Base-by-base conservation (phyloP, 2,113 vertebrate genomes). In the Pachyramphus minor region DNA sequence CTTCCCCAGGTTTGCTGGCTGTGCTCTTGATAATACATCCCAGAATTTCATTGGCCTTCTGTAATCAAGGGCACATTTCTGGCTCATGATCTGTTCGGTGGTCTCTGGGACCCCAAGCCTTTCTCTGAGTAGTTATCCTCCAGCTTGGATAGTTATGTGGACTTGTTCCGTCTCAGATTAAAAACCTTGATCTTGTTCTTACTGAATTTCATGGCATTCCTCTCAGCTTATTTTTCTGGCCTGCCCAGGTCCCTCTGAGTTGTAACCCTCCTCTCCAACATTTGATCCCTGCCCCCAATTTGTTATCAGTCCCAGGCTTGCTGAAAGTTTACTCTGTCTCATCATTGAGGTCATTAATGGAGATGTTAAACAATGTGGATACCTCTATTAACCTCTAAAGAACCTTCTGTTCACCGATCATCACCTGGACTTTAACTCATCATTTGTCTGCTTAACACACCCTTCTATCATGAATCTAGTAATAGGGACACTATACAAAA, bases 261-360 rank as follows among this genome's bases (percentile, higher is more conserved):
- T 69, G 14, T 15, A 62, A 14, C 23, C 8, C 23, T 71, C 7
- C 3, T 25, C 8, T 45, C 22, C 44, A 49, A 0, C 3, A 31
- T 30, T 68, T 64, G 13, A 33, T 4, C 7, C 8, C 24, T 41
- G 5, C 2, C 24, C 3, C 11, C 10, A 15, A 0, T 41, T 58
- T 41, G 4, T 3, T 89, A 55, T 60, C 39, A 58, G 7, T 31
- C 27, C 17, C 22, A 42, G 14, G 5, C 18, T 56, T 80, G 45
- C 21, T 74, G 45, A 21, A 76, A 73, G 7, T 49, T 2, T 6
- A 1, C 11, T n/a, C 42, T 53, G 7, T 52, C 9, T 33, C 5
- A 8, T 66, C n/a, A 35, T 60, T 35, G 18, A 33, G 9, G 14
- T 52, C 8, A 19, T 52, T 89, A 76, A 80, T 33, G 24, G 78